These are phyloP conservation scores for Drosophila pseudoananassae DNA, from an alignment of 1,140 invertebrate species.

Conservation along the genomic window DNA sequence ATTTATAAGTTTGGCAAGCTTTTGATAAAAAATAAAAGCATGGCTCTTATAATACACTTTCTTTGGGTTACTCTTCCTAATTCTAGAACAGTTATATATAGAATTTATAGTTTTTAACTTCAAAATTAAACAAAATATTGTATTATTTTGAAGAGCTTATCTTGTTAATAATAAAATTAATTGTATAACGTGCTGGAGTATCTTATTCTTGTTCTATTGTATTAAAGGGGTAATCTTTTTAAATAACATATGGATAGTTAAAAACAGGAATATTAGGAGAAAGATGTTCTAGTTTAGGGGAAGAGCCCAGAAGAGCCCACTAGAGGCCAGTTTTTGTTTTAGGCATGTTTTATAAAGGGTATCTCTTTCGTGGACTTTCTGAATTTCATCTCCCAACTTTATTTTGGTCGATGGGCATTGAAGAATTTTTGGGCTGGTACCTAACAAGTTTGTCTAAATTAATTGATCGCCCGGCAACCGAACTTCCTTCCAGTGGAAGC, in stretches of 20 bases:
- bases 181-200: no score
- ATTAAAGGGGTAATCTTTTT: no score
- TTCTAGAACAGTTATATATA: no score
- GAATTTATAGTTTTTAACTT: no score
- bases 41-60: neutral
- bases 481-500: neutral
- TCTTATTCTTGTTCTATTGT: no score
- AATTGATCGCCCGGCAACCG: slow-evolving; percentile 57
- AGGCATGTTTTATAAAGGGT: neutral
- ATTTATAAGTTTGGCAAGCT: slow-evolving; percentile 79
- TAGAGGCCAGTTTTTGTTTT: neutral
- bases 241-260: no score
- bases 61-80: neutral
- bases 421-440: slow-evolving; percentile 32
- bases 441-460: slow-evolving; percentile 71
- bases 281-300: no score
- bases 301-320: neutral
- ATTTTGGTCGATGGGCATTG: slow-evolving; percentile 25
- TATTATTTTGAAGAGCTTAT: no score
- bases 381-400: neutral
- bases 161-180: no score
- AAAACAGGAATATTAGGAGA: no score
- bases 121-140: no score
- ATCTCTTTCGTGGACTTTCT: neutral
- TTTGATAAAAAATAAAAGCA: neutral